Percentiles rank a stretch among this genome's conserved stretches.
Evolutionary conservation across 2,797 vertebrate species (phyloP).

Genomic region (Orientallactaga sibirica): DNA sequence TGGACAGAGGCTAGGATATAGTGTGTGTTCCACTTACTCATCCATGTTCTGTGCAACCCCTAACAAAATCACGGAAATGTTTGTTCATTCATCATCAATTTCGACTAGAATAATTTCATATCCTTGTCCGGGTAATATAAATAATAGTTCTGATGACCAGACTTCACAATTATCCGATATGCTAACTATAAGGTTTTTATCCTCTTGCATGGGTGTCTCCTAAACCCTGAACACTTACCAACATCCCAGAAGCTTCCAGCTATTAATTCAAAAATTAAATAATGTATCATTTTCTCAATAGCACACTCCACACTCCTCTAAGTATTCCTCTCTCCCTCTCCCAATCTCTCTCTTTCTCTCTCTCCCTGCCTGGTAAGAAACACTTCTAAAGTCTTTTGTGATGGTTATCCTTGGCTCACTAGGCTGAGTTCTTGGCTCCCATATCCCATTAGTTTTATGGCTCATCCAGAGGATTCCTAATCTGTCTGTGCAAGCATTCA

Average conservation of each 20-base stretch:
- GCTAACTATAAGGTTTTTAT: background rate
- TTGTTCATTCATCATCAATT: background rate
- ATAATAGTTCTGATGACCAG: background rate
- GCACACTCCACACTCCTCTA: background rate
- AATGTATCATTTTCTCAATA: slow-evolving; percentile 31
- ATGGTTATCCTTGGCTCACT: slow-evolving; percentile 46
- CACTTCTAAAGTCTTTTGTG: slow-evolving; percentile 19
- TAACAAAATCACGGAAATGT: background rate
- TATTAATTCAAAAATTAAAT: slow-evolving; percentile 54
- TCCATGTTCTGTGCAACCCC: background rate
- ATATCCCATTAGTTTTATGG: slow-evolving; percentile 4
- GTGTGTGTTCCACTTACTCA: background rate
- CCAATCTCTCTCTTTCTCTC: background rate
- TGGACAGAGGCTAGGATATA: background rate
- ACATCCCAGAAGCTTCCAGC: slow-evolving; percentile 35
- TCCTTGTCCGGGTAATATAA: background rate
- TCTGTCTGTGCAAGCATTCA: background rate
- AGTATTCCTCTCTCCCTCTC: background rate
- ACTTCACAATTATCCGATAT: background rate
- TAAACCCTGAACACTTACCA: slow-evolving; percentile 39
- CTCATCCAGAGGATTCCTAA: slow-evolving; percentile 43
- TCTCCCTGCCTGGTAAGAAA: slow-evolving; percentile 26
- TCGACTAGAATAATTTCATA: background rate
- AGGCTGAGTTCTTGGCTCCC: background rate
- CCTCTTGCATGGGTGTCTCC: background rate